These are phyloP conservation scores for Octomys mimax DNA, from an alignment of 2,797 vertebrate species.

Conservation along the genomic window DNA sequence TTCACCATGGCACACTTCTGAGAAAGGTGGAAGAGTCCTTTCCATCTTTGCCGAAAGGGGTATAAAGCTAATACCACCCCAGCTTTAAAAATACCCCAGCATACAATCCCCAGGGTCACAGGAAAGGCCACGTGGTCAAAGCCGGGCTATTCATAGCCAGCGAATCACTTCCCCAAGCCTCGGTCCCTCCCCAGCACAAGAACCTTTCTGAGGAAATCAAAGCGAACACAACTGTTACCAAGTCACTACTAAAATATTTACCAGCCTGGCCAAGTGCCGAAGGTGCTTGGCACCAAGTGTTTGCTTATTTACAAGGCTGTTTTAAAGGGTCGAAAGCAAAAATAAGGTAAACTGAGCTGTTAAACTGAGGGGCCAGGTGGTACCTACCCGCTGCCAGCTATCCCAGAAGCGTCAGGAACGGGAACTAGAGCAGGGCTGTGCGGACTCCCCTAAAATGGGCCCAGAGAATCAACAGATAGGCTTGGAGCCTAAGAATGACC, in stretches of 20 bases:
- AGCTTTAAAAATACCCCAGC: constrained; percentile 66
- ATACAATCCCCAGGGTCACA: background rate
- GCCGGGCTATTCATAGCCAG: constrained; percentile 52
- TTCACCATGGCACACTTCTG: background rate
- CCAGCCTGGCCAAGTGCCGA: constrained; percentile 82
- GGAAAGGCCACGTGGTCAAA: constrained; percentile 63
- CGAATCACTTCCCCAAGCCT: background rate
- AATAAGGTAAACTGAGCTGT: constrained; percentile 79
- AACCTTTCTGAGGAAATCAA: constrained; percentile 83
- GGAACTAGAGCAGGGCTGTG: background rate
- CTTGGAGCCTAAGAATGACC: background rate
- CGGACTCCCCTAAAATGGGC: background rate
- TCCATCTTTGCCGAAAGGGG: background rate
- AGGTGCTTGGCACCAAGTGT: constrained; percentile 84
- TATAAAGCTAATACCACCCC: background rate
- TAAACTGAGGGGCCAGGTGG: constrained; percentile 71
- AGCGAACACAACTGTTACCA: constrained; percentile 84
- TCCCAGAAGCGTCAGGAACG: fast-evolving
- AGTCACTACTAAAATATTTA: constrained; percentile 86
- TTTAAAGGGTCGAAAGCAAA: constrained; percentile 83
- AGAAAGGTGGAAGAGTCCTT: background rate
- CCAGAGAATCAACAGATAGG: background rate
- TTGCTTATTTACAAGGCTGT: constrained; percentile 86
- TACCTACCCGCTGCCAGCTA: constrained; percentile 71
- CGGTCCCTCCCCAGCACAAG: constrained; percentile 74